Percentiles rank a stretch among this genome's conserved stretches.
Conservation (phyloP, 2,888 invertebrate species). For the Pemphredon lugubris region DNA sequence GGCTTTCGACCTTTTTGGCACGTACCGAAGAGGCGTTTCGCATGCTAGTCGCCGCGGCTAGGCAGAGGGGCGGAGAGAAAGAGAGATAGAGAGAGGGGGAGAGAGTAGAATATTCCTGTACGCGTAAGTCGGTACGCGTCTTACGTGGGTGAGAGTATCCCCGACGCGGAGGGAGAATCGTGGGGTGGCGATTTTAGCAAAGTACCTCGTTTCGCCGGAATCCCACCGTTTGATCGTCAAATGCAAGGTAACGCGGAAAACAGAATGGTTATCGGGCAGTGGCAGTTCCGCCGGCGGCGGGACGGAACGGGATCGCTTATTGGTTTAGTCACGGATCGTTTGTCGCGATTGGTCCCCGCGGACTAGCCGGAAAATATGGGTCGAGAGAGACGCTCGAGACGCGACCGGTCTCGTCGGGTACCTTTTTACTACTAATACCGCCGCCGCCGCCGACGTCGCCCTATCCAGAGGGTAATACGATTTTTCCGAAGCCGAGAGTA, state of each 20-base stretch:
- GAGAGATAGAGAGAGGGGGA: too few species aligned
- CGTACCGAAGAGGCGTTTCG: not conserved
- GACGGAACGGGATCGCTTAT: slow-evolving; percentile 66
- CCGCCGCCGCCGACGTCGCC: too few species aligned
- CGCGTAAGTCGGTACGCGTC: not conserved
- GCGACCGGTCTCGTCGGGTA: slow-evolving; percentile 24
- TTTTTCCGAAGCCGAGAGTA: slow-evolving; percentile 24
- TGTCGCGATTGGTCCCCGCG: slow-evolving; percentile 66
- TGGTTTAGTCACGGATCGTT: slow-evolving; percentile 75
- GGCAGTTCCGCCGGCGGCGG: slow-evolving; percentile 25
- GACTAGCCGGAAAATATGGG: slow-evolving; percentile 52
- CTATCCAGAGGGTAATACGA: slow-evolving; percentile 1
- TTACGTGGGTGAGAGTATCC: not conserved
- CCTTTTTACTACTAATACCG: slow-evolving; percentile 17
- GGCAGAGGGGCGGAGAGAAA: too few species aligned
- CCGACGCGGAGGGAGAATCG: not conserved
- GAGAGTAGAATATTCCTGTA: not conserved
- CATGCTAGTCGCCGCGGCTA: not conserved
- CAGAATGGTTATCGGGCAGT: slow-evolving; percentile 43
- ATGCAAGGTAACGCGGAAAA: slow-evolving; percentile 32
- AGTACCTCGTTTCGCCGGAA: slow-evolving; percentile 14
- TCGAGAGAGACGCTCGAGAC: slow-evolving; percentile 29
- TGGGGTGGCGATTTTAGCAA: not conserved
- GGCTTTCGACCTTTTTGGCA: slow-evolving; percentile 8
- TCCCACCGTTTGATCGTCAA: slow-evolving; percentile 8